Evolutionary conservation across 2,888 invertebrate genomes (phyloP), one percentile per base, ranked within the genome.

Genomic region (Apeira syringaria): DNA sequence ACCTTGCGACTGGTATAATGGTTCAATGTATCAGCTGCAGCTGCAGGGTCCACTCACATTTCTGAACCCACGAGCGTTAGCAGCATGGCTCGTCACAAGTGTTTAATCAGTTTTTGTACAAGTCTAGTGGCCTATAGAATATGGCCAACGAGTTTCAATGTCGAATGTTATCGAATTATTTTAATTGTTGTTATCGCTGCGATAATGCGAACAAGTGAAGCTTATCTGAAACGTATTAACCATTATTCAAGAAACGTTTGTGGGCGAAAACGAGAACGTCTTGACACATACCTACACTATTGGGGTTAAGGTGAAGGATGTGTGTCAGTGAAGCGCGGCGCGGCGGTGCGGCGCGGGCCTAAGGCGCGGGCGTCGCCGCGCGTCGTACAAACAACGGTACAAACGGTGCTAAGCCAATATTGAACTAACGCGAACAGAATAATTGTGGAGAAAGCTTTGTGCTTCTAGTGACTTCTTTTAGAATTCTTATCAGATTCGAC

Each of bases 371-470:
- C 71, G 73, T 68, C 60, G 55, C 55, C 18, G 6, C n/a, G n/a
- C n/a, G n/a, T n/a, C n/a, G n/a, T n/a, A n/a, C n/a, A n/a, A n/a
- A n/a, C n/a, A n/a, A n/a, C n/a, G n/a, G n/a, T 22, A 56, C 59
- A 62, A 75, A 76, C 73, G 64, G 74, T 73, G 81, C 68, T 82
- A 77, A 79, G 74, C 78, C 71, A 88, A 89, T 86, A 87, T 88
- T 87, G 80, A 83, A 81, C 78, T 82, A 84, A 81, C 86, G 77
- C 69, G 76, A 59, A 66, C 77, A 53, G 80, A 85, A 86, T 85
- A 80, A 85, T 81, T 81, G 79, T 61, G 60, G 84, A 79, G 87
- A 88, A 87, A 87, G 87, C 74, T 66, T 56, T 60, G 56, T 47
- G 36, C 49, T 50, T 55, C 48, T 29, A 10, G 25, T 24, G 11